phyloP scores from a whole-genome alignment of 2,888 invertebrate species.

The Bhutanitis thaidina region DNA sequence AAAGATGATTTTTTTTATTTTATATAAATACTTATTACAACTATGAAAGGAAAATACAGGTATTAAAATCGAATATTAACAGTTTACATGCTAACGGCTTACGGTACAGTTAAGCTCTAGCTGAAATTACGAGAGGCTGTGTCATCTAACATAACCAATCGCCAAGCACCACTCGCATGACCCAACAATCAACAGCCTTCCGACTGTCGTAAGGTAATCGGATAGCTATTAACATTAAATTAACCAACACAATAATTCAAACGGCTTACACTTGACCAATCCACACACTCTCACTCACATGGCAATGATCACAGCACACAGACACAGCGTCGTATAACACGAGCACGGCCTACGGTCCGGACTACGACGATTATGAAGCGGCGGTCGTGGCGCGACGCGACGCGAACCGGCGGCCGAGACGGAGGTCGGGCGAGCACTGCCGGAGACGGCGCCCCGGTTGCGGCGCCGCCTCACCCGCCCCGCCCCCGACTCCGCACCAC shows the following conservation, averaged over 20 bases:
- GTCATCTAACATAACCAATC: neutral
- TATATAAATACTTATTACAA: too few species aligned
- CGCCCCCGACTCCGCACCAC: conserved; percentile 26
- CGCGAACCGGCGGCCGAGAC: conserved; percentile 23
- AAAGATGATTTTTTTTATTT: too few species aligned
- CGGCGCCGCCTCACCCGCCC: conserved; percentile 32
- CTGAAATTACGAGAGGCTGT: conserved; percentile 1
- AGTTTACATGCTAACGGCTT: too few species aligned
- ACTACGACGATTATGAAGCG: neutral
- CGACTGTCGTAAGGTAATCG: neutral
- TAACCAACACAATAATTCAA: neutral
- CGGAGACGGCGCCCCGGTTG: conserved; percentile 47
- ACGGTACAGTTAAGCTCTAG: neutral
- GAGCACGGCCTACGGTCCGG: conserved; percentile 20
- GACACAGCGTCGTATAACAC: conserved; percentile 7
- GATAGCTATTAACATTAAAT: neutral
- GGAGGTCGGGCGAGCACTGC: conserved; percentile 49
- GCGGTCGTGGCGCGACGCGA: conserved; percentile 25
- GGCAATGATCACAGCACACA: conserved; percentile 44
- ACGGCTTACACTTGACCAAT: neutral
- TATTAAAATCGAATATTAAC: too few species aligned
- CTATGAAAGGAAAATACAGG: too few species aligned
- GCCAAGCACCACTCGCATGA: neutral
- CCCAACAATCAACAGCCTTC: neutral
- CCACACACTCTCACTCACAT: conserved; percentile 31